These are phyloP conservation scores for Xylota segnis DNA, from an alignment of 2,888 invertebrate genomes.

Conservation along the genomic window DNA sequence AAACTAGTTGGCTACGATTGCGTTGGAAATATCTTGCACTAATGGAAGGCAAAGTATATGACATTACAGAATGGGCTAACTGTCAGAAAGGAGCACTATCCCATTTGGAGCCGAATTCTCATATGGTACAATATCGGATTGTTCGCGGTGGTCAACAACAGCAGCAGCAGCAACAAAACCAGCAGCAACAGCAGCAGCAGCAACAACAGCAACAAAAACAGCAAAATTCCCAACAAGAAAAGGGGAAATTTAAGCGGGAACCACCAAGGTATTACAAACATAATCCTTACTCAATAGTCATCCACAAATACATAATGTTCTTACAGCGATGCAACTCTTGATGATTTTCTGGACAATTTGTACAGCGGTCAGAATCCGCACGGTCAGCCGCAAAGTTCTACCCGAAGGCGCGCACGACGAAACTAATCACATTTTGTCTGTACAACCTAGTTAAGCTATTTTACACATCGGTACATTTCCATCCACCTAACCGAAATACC, in stretches of 20 bases:
- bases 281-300: not conserved
- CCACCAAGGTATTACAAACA: slow-evolving; percentile 76
- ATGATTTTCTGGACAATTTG: slow-evolving; percentile 84
- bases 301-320: not conserved
- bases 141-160: slow-evolving; percentile 84
- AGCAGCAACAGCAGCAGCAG: slow-evolving; percentile 79
- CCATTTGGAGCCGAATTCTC: slow-evolving; percentile 95
- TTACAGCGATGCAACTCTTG: slow-evolving; percentile 83
- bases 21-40: slow-evolving; percentile 98
- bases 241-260: slow-evolving; percentile 78
- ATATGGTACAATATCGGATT: slow-evolving; percentile 90
- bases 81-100: slow-evolving; percentile 89
- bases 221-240: slow-evolving; percentile 78
- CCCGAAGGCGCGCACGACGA: slow-evolving; percentile 82
- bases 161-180: slow-evolving; percentile 82
- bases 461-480: slow-evolving; percentile 36
- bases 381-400: slow-evolving; percentile 79
- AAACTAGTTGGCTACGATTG: slow-evolving; percentile 94
- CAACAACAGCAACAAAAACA: slow-evolving; percentile 79
- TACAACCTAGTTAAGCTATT: slow-evolving; percentile 31
- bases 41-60: slow-evolving; percentile 98
- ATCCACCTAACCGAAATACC: slow-evolving; percentile 32
- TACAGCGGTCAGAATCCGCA: slow-evolving; percentile 84
- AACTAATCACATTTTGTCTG: slow-evolving; percentile 78
- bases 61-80: slow-evolving; percentile 98